phyloP scores from a whole-genome alignment of 2,113 vertebrate species.

The Fukomys damarensis region DNA sequence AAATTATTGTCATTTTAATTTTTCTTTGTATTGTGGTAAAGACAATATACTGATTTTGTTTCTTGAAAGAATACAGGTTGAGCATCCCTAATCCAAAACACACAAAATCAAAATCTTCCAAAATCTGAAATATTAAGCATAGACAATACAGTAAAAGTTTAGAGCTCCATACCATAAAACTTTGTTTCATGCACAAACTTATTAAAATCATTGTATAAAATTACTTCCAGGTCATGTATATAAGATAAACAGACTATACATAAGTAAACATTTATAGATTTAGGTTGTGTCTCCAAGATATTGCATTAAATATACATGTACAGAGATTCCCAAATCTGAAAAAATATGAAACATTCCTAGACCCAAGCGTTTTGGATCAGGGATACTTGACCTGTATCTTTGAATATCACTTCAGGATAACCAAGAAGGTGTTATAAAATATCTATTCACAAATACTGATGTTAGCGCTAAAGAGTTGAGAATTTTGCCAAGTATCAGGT shows the following conservation, averaged over 20 bases:
- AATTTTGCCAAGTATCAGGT: background rate
- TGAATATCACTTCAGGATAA: conserved; percentile 2
- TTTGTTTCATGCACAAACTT: background rate
- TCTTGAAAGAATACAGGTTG: background rate
- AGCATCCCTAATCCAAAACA: background rate
- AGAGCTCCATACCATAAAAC: background rate
- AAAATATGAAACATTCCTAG: background rate
- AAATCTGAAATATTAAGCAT: background rate
- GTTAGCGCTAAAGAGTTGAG: background rate
- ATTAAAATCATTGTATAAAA: background rate
- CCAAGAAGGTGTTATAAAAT: background rate
- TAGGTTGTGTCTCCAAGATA: background rate
- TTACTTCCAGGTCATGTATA: background rate
- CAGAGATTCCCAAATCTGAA: background rate
- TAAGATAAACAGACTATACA: background rate
- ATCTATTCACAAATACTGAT: background rate
- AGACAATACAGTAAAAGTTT: background rate
- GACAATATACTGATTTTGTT: background rate
- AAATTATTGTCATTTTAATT: background rate
- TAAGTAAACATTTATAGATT: background rate
- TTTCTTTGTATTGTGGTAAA: conserved; percentile 7
- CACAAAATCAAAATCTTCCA: background rate
- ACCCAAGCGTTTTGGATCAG: background rate
- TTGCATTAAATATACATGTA: no score
- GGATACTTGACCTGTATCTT: background rate